These are phyloP conservation scores for Dryobates pubescens DNA, from an alignment of 2,797 vertebrate genomes.

Conservation along the genomic window DNA sequence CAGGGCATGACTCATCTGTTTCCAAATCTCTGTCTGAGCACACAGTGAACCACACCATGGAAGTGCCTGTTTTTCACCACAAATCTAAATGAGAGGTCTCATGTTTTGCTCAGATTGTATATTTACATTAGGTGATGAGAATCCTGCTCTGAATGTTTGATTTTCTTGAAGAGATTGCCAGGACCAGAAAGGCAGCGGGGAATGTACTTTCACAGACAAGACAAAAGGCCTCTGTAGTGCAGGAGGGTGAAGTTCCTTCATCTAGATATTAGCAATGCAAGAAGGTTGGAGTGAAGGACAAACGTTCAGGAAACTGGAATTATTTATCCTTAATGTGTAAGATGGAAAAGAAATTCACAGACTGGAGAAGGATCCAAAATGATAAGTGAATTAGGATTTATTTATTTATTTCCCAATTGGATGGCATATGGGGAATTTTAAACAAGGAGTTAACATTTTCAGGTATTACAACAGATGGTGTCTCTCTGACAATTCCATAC, in stretches of 20 bases:
- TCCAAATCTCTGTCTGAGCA: background rate
- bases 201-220: background rate
- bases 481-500: background rate
- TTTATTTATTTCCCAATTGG: background rate
- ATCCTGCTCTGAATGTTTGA: background rate
- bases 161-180: background rate
- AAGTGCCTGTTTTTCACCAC: background rate
- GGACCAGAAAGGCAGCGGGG: background rate
- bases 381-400: background rate
- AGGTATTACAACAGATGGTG: background rate
- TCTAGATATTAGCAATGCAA: background rate
- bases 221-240: background rate
- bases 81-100: background rate
- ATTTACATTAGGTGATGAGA: background rate
- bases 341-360: background rate
- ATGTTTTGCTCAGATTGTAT: background rate
- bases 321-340: background rate
- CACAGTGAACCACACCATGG: background rate
- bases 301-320: background rate
- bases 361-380: background rate
- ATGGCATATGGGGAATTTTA: background rate
- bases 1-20: background rate
- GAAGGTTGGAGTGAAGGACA: background rate
- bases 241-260: background rate
- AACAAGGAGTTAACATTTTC: background rate